A percentile compares a stretch with the other conserved stretches of the same genome.
These are phyloP conservation scores for Cecropterus lyciades DNA, from an alignment of 1,140 invertebrate genomes.

Conservation along the genomic window DNA sequence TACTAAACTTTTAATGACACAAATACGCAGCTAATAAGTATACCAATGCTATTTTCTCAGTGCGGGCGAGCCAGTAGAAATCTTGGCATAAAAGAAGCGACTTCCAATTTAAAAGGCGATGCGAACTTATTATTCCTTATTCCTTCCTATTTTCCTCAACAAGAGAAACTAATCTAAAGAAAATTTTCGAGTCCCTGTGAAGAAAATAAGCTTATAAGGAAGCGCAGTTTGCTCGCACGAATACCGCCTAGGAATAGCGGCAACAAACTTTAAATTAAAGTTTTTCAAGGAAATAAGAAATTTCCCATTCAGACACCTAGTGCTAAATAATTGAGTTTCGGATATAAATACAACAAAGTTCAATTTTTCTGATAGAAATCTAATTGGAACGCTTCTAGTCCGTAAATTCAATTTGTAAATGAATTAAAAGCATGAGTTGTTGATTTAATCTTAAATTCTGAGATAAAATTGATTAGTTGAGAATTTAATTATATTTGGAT, in stretches of 20 bases:
- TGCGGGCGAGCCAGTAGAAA: constrained; percentile 55
- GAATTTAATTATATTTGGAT: too few relatives aligned
- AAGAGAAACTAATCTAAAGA: constrained; percentile 84
- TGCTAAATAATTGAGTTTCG: constrained; percentile 55
- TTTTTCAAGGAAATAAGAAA: constrained; percentile 68
- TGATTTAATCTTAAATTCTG: too few relatives aligned
- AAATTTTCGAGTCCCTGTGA: constrained; percentile 79
- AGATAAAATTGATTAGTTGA: too few relatives aligned
- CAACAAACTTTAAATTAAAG: constrained; percentile 82
- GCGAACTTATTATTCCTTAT: constrained; percentile 77
- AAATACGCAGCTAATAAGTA: constrained; percentile 59
- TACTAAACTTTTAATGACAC: constrained; percentile 52
- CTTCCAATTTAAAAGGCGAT: constrained; percentile 73
- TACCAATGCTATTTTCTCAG: constrained; percentile 56
- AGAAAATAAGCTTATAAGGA: constrained; percentile 83
- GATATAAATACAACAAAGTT: constrained; percentile 29
- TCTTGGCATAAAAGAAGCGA: constrained; percentile 60
- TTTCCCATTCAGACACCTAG: constrained; percentile 45
- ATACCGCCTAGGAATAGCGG: constrained; percentile 70
- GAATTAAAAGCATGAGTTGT: too few relatives aligned
- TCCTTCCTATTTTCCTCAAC: constrained; percentile 78
- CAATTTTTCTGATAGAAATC: neutral
- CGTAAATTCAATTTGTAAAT: too few relatives aligned
- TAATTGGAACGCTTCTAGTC: neutral
- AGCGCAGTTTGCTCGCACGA: constrained; percentile 78